Evolutionary conservation across 1,140 invertebrate species (phyloP).

Genomic region (Drosophila truncata): DNA sequence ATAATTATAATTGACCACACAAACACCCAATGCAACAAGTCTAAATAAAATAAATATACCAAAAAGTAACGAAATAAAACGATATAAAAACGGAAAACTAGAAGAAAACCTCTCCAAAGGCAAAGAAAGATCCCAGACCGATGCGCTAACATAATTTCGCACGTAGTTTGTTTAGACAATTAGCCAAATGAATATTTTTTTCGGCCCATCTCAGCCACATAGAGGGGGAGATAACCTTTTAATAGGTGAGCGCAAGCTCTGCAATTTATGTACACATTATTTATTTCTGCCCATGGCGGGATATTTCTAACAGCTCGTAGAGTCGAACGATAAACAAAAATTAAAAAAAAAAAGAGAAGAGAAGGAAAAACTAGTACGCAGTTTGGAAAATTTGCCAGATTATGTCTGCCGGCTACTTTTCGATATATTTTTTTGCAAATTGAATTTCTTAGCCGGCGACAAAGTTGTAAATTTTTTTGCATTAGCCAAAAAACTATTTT

Average conservation of each 20-base stretch:
- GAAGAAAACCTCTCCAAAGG: slow-evolving; percentile 2
- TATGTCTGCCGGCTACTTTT: slow-evolving; percentile 20
- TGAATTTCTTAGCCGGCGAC: slow-evolving; percentile 52
- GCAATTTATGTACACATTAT: slow-evolving; percentile 64
- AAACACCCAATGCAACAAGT: not conserved
- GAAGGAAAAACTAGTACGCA: slow-evolving; percentile 28
- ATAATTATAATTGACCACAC: no score
- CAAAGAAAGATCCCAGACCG: slow-evolving; percentile 13
- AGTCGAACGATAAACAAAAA: slow-evolving; percentile 42
- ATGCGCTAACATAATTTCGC: slow-evolving; percentile 54
- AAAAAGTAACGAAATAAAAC: slow-evolving; percentile 11
- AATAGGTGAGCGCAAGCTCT: slow-evolving; percentile 38
- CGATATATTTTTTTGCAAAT: slow-evolving; percentile 53
- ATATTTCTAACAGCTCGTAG: slow-evolving; percentile 61
- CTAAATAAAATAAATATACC: slow-evolving; percentile 1
- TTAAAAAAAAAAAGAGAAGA: not conserved
- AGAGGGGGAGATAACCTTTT: slow-evolving; percentile 52
- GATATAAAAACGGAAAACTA: not conserved
- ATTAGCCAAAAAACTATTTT: slow-evolving; percentile 66
- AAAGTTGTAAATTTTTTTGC: slow-evolving; percentile 72
- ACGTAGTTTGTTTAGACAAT: slow-evolving; percentile 61
- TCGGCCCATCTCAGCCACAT: not conserved
- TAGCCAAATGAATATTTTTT: slow-evolving; percentile 40
- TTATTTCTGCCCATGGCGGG: slow-evolving; percentile 47
- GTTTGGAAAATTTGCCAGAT: slow-evolving; percentile 41